Evolutionary conservation across 1,140 invertebrate species (phyloP), one percentile per base, ranked within the genome.

Genomic region (Drosophila sp.): DNA sequence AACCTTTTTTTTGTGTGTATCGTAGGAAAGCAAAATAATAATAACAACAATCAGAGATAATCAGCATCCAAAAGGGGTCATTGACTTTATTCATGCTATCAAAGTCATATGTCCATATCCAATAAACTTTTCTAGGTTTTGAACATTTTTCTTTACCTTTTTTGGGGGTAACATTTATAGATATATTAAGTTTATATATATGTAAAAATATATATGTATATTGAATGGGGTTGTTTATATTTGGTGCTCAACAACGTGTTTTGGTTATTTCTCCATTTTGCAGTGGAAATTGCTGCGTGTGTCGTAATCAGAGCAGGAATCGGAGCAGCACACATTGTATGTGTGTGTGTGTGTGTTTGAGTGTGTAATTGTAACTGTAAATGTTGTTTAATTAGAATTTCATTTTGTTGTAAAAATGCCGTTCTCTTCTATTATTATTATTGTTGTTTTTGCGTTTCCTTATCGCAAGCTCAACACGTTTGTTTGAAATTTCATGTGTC

Each of bases 221-320:
- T 67, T 48, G 61, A 40, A 65, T 72, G 72, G 80, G 76, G 80
- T 84, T 65, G 72, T 67, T 82, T 59, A 14, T 41, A 53, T 46
- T 69, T 25, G 46, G 34, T 38, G 32, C 8, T 48, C 57, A 40
- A 56, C 13, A 63, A 41, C 27, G 61, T 29, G 27, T 38, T 65
- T 45, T 34, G 11, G 34, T 51, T 45, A 27, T 43, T 63, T 67
- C 64, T 61, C 57, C 57, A 57, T 66, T 56, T 66, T 57, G 63
- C 53, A 58, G 62, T 64, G 50, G 40, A 64, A 64, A 64, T 61
- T 11, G 25, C 56, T 63, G 66, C 58, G 36, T 61, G 40, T 58
- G 43, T 56, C 70, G 48, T 81, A 81, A 81, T 81, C 74, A 66
- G 57, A 69, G 66, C 71, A 82, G 79, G 64, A 78, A 82, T 71